Evolutionary conservation across 2,888 invertebrate genomes (phyloP).

Genomic region (Latrodectus hesperus): DNA sequence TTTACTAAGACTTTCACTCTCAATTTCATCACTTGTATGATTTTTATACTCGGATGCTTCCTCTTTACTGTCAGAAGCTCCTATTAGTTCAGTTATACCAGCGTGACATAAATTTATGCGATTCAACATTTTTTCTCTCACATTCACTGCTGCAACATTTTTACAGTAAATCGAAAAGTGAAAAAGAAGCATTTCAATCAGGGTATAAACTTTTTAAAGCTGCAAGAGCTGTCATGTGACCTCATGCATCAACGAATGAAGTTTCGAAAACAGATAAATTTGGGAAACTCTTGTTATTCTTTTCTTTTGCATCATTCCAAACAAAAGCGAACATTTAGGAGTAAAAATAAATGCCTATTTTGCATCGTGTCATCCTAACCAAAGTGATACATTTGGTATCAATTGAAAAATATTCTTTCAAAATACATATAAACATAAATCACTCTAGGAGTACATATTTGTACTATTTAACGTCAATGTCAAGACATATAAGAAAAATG

Average conservation of each 20-base stretch:
- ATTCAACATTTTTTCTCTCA: conserved; percentile 5
- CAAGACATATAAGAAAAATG: too few relatives aligned
- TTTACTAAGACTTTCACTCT: background rate
- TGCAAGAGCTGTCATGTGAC: conserved; percentile 11
- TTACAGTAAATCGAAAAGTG: conserved; percentile 10
- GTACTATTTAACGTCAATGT: too few relatives aligned
- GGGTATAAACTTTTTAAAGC: background rate
- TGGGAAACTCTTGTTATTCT: background rate
- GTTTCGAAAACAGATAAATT: conserved; percentile 11
- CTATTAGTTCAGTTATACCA: conserved; percentile 8
- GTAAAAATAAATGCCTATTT: background rate
- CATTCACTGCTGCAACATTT: conserved; percentile 3
- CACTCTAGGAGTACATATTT: too few relatives aligned
- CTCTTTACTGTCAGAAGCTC: conserved; percentile 17
- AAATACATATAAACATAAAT: background rate
- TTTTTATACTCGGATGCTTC: conserved; percentile 29
- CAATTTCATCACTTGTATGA: conserved; percentile 30
- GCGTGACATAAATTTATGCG: conserved; percentile 14
- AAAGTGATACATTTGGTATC: background rate
- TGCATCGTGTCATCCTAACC: background rate
- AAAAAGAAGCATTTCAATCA: conserved; percentile 11
- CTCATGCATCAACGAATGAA: background rate
- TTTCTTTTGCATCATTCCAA: background rate
- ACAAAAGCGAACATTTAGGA: background rate
- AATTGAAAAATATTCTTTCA: conserved; percentile 23